Percentiles rank a stretch among this genome's conserved stretches.
Conservation (phyloP, 1,140 invertebrate species). For the Hestina assimilis region DNA sequence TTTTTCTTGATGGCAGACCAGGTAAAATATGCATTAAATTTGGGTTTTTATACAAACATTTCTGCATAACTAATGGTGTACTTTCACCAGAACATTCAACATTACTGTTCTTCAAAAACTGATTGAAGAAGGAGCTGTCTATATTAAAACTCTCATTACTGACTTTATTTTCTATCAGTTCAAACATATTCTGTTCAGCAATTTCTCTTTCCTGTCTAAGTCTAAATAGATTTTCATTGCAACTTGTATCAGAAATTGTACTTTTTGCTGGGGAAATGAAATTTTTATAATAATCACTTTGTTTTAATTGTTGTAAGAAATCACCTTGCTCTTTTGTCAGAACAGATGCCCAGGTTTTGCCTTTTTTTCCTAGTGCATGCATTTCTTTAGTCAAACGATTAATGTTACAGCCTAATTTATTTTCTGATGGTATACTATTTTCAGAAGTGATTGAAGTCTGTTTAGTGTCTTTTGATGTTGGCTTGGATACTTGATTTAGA, state of each 20-base stretch:
- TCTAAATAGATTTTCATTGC: conserved; percentile 67
- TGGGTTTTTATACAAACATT: conserved; percentile 60
- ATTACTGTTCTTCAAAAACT: conserved; percentile 71
- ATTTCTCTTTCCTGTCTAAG: conserved; percentile 73
- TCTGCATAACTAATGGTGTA: conserved; percentile 62
- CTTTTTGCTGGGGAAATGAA: conserved; percentile 57
- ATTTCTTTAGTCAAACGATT: conserved; percentile 19
- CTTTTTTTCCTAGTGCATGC: conserved; percentile 9
- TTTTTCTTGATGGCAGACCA: conserved; percentile 24
- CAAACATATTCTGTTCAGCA: conserved; percentile 84
- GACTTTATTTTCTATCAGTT: conserved; percentile 84
- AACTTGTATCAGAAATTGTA: conserved; percentile 51
- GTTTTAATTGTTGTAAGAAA: conserved; percentile 62
- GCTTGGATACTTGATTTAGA: no score
- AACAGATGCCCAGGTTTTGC: conserved; percentile 64
- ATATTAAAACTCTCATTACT: conserved; percentile 85
- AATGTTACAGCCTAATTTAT: not conserved
- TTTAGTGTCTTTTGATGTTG: no score
- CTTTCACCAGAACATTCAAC: conserved; percentile 69
- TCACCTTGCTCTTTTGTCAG: conserved; percentile 71
- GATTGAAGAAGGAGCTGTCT: conserved; percentile 81
- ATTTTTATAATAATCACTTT: conserved; percentile 67
- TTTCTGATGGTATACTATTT: not conserved
- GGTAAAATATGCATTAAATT: conserved; percentile 51
- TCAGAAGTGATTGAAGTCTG: not conserved